Evolutionary conservation across 2,113 vertebrate genomes (phyloP).

Genomic region (Periophthalmus modestus): DNA sequence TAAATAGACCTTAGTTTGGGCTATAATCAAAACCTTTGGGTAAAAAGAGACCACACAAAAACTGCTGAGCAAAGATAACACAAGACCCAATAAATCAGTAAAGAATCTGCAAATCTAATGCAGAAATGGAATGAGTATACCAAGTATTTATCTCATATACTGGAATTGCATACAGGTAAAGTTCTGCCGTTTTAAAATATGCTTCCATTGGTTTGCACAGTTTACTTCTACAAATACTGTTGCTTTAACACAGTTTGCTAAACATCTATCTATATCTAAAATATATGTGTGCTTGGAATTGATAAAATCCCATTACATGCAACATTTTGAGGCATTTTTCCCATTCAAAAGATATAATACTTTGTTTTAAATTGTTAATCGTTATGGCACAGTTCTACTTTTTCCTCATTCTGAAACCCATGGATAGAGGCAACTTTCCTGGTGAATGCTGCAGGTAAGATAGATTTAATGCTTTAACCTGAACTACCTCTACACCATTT

Average conservation of each 20-base stretch:
- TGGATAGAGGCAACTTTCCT: neutral
- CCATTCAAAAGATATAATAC: no score
- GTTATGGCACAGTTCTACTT: no score
- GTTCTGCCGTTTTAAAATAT: neutral
- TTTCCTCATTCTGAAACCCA: no score
- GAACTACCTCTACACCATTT: neutral
- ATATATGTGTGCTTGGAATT: neutral
- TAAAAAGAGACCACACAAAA: neutral
- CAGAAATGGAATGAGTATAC: no score
- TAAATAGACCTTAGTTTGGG: slow-evolving; percentile 27
- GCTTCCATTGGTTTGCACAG: neutral
- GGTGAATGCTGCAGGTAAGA: neutral
- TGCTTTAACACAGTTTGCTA: neutral
- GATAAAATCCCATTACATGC: neutral
- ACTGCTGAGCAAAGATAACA: neutral
- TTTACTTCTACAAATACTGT: no score
- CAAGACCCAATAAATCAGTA: neutral
- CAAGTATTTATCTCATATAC: no score
- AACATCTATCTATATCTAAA: neutral
- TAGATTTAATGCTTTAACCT: slow-evolving; percentile 2
- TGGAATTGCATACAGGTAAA: no score
- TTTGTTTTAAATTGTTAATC: no score
- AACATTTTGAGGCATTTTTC: no score
- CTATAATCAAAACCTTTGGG: neutral
- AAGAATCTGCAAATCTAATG: neutral